Conservation (phyloP, 2,888 invertebrate genomes). For the Pegoplata infirma region DNA sequence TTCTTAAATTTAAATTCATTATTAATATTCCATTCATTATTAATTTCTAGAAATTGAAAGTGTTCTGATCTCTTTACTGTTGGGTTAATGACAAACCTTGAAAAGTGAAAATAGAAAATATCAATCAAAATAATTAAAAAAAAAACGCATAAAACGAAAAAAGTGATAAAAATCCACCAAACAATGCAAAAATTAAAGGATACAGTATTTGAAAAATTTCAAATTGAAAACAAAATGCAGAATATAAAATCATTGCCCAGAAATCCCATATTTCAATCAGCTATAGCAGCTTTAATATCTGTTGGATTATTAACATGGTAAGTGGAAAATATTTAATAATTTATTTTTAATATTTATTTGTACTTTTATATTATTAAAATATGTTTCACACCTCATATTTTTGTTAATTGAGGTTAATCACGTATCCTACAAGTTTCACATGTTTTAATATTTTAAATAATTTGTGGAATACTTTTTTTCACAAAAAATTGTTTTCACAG, state of each 20-base stretch:
- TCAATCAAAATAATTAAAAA: constrained; percentile 18
- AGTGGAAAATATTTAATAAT: constrained; percentile 59
- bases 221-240: constrained; percentile 33
- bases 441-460: background rate
- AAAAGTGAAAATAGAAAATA: constrained; percentile 31
- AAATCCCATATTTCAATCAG: constrained; percentile 66
- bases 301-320: constrained; percentile 71
- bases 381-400: background rate
- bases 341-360: background rate
- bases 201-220: constrained; percentile 38
- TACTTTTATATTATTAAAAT: background rate
- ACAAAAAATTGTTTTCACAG: no score
- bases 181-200: constrained; percentile 53
- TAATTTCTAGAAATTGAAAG: constrained; percentile 42
- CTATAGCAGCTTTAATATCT: constrained; percentile 64
- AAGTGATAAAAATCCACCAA: background rate
- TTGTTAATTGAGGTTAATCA: constrained; percentile 22
- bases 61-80: constrained; percentile 10
- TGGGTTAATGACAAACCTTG: constrained; percentile 31
- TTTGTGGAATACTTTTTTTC: no score
- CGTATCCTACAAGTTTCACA: background rate
- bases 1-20: background rate
- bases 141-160: constrained; percentile 20
- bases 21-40: constrained; percentile 24
- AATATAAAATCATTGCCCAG: constrained; percentile 61